A percentile compares a stretch with the other conserved stretches of the same genome.
Evolutionary conservation across 2,113 vertebrate species (phyloP).

Genomic region (Mus pahari): DNA sequence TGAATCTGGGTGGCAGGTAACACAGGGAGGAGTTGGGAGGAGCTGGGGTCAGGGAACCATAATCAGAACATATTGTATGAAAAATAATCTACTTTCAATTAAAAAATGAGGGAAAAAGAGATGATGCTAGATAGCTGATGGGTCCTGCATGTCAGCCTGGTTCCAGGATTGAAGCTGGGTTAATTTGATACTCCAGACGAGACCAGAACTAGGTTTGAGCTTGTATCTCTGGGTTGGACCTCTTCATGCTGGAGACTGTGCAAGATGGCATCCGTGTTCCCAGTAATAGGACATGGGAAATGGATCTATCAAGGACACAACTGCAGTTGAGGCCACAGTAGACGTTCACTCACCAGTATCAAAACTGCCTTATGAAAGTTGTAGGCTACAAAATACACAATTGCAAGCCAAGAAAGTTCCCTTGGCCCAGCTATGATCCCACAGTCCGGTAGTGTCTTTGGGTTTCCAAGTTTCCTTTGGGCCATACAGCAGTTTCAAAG

Average conservation of each 20-base stretch:
- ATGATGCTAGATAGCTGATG: background rate
- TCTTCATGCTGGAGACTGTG: background rate
- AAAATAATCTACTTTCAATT: background rate
- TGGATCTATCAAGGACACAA: background rate
- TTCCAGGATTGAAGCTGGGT: background rate
- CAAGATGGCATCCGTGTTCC: background rate
- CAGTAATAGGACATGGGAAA: background rate
- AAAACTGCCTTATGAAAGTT: background rate
- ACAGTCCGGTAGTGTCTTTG: background rate
- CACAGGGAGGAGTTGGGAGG: background rate
- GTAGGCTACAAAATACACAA: background rate
- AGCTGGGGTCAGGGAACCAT: background rate
- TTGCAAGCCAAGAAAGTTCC: background rate
- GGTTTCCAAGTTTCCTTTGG: conserved; percentile 67
- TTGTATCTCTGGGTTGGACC: background rate
- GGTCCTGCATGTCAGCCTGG: background rate
- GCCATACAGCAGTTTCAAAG: conserved; percentile 69
- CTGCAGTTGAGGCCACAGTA: background rate
- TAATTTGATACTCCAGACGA: background rate
- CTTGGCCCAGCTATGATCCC: background rate
- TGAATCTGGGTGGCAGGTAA: background rate
- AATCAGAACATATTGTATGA: background rate
- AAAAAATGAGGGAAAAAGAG: background rate
- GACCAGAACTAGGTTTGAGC: background rate
- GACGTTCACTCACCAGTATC: background rate